phyloP scores from a whole-genome alignment of 2,113 vertebrate species.

The Nyctibius bracteatus region DNA sequence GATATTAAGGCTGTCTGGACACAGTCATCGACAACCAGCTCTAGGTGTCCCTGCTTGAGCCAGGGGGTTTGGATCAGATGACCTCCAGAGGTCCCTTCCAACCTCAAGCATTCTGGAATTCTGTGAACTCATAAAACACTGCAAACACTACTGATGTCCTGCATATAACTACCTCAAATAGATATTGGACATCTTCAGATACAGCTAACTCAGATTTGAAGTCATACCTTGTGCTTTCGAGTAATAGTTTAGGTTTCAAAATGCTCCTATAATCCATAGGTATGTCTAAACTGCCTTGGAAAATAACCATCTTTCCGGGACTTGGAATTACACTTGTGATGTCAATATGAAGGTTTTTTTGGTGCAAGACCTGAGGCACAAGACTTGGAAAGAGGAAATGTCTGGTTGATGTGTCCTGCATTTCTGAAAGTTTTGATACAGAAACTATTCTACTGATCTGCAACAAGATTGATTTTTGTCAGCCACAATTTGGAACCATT shows the following conservation, averaged over 20 bases:
- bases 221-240: neutral
- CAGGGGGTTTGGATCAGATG: neutral
- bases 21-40: neutral
- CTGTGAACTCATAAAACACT: neutral
- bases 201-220: neutral
- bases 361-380: neutral
- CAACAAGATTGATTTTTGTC: neutral
- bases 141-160: neutral
- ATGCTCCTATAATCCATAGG: neutral
- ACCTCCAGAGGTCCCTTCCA: neutral
- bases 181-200: neutral
- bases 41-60: neutral
- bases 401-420: neutral
- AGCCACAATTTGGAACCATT: neutral
- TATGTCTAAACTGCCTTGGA: neutral
- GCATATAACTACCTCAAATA: neutral
- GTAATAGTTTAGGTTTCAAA: neutral
- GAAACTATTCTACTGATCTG: neutral
- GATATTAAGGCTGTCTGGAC: no score
- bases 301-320: neutral
- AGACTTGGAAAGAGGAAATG: neutral
- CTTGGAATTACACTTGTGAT: neutral
- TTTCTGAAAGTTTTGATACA: neutral
- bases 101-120: neutral
- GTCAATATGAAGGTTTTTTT: neutral